Conservation (phyloP, 1,140 invertebrate species). For the Aporrectodea caliginosa region DNA sequence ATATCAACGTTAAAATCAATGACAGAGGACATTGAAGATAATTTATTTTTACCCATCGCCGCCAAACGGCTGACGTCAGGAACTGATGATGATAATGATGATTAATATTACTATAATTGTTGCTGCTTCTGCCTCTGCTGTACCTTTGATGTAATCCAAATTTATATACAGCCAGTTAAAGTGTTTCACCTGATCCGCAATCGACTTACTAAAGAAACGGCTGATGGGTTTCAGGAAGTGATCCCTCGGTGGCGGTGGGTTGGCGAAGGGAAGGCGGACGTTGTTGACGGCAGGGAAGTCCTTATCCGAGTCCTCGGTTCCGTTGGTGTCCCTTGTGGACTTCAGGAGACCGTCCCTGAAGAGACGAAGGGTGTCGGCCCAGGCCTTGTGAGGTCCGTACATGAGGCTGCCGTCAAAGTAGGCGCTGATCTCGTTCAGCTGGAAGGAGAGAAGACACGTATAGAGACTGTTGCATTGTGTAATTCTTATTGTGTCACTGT, state of each 20-base stretch:
- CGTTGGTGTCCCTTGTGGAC: conserved; percentile 43
- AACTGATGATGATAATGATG: no score
- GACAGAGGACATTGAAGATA: no score
- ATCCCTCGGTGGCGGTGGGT: conserved; percentile 61
- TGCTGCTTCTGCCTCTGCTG: no score
- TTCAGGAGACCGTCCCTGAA: conserved; percentile 57
- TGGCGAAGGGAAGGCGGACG: conserved; percentile 60
- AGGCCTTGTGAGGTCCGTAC: conserved; percentile 63
- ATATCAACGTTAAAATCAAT: no score
- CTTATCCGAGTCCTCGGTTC: conserved; percentile 4
- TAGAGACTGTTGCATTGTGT: background rate
- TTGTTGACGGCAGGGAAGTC: conserved; percentile 60
- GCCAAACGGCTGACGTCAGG: no score
- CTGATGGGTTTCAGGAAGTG: conserved; percentile 56
- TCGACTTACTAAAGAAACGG: conserved; percentile 62
- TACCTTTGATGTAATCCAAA: no score
- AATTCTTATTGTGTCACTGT: background rate
- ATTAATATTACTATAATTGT: no score
- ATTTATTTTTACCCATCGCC: no score
- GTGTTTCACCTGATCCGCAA: no score
- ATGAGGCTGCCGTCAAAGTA: conserved; percentile 63
- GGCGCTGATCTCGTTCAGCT: conserved; percentile 65
- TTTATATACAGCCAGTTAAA: no score
- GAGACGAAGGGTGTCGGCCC: conserved; percentile 60
- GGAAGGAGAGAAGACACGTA: conserved; percentile 24